phyloP scores from a whole-genome alignment of 2,113 vertebrate species.

The Oreochromis niloticus region DNA sequence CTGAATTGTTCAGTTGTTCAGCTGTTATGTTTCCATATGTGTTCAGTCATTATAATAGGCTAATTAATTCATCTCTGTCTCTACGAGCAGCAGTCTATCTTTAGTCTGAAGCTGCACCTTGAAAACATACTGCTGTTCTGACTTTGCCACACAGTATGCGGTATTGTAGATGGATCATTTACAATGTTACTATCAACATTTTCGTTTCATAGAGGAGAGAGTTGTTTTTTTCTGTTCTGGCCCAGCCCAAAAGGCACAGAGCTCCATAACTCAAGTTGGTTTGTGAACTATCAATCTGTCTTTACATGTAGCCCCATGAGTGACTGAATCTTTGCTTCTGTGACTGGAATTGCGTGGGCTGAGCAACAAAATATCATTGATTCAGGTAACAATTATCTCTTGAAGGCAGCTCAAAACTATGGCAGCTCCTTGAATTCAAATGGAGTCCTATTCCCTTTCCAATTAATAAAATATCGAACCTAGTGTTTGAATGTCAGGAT shows the following conservation, averaged over 20 bases:
- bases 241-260: background rate
- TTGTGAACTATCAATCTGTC: constrained; percentile 2
- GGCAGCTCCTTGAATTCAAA: constrained; percentile 4
- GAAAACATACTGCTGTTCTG: background rate
- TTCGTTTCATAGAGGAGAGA: background rate
- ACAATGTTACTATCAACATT: background rate
- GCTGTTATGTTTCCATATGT: background rate
- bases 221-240: background rate
- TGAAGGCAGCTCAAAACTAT: background rate
- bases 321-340: background rate
- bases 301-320: background rate
- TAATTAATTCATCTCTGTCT: background rate
- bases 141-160: background rate
- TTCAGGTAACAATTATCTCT: constrained; percentile 18
- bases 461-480: background rate
- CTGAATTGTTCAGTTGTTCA: background rate
- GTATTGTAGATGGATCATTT: background rate
- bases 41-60: background rate
- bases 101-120: background rate
- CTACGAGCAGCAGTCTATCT: background rate
- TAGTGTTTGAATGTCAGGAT: background rate
- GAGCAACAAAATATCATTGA: constrained; percentile 4
- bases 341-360: background rate
- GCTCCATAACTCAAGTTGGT: background rate
- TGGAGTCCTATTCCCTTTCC: background rate